Evolutionary conservation across 2,888 invertebrate genomes (phyloP).

Genomic region (Hanleya hanleyi): DNA sequence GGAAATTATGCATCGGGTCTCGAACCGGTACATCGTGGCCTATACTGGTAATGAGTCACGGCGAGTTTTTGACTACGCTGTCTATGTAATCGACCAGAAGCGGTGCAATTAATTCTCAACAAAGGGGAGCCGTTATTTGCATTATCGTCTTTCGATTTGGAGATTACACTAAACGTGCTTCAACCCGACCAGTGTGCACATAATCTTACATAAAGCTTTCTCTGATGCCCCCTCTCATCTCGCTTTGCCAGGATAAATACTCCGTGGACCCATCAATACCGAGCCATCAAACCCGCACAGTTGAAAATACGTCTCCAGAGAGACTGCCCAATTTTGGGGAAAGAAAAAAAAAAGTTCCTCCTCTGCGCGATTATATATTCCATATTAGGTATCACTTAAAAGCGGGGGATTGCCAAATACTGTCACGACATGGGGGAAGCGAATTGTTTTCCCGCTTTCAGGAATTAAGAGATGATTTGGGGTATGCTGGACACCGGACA

Average conservation of each 20-base stretch:
- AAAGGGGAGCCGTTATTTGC: background rate
- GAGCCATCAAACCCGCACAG: background rate
- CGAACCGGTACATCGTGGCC: background rate
- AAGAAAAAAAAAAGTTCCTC: background rate
- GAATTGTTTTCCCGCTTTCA: background rate
- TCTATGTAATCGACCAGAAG: background rate
- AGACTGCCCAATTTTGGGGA: background rate
- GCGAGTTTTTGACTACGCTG: background rate
- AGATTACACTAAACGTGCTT: background rate
- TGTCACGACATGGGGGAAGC: background rate
- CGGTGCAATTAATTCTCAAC: constrained; percentile 5
- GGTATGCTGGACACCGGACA: too few relatives aligned
- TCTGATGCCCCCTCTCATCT: background rate
- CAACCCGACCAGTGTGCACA: background rate
- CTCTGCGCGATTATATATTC: background rate
- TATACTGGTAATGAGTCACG: background rate
- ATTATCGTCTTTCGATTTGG: background rate
- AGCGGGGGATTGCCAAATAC: too few relatives aligned
- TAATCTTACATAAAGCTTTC: background rate
- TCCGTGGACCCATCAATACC: background rate
- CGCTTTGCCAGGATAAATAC: background rate
- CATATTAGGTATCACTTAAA: background rate
- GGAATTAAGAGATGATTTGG: background rate
- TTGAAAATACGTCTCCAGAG: background rate
- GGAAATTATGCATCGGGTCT: background rate